Conservation (phyloP, 2,113 vertebrate genomes). For the Labeo rohita region DNA sequence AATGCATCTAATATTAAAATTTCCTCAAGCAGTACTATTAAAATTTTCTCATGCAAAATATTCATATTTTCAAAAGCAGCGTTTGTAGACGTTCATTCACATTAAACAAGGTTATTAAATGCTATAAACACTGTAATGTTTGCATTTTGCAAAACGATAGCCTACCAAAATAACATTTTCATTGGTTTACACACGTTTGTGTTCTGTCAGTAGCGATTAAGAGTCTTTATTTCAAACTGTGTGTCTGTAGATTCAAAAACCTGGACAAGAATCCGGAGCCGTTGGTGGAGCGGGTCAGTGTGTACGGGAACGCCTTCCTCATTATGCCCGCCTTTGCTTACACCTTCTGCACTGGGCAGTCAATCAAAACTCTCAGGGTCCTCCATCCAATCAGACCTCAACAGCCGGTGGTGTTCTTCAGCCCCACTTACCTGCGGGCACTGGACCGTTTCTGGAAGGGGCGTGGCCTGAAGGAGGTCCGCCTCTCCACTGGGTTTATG, state of each 20-base stretch:
- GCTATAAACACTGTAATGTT: too few relatives aligned
- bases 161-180: too few relatives aligned
- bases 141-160: too few relatives aligned
- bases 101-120: too few relatives aligned
- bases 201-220: too few relatives aligned
- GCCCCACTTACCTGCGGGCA: slow-evolving; percentile 34
- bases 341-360: not conserved
- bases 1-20: too few relatives aligned
- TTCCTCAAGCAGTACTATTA: too few relatives aligned
- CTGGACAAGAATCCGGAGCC: not conserved
- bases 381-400: slow-evolving; percentile 27
- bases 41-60: too few relatives aligned
- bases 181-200: too few relatives aligned
- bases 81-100: too few relatives aligned
- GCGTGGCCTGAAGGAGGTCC: slow-evolving; percentile 10
- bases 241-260: slow-evolving; percentile 11
- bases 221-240: not conserved
- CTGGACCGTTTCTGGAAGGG: slow-evolving; percentile 32
- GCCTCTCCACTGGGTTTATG: slow-evolving; percentile 53
- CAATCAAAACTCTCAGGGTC: slow-evolving; percentile 2
- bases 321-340: slow-evolving; percentile 50
- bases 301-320: slow-evolving; percentile 25
- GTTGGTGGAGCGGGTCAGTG: slow-evolving; percentile 7
- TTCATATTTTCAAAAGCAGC: too few relatives aligned
- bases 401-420: slow-evolving; percentile 49